phyloP scores from a whole-genome alignment of 30 jellyfish, hydroid and myxozoan species.

The Aurelia aurita region DNA sequence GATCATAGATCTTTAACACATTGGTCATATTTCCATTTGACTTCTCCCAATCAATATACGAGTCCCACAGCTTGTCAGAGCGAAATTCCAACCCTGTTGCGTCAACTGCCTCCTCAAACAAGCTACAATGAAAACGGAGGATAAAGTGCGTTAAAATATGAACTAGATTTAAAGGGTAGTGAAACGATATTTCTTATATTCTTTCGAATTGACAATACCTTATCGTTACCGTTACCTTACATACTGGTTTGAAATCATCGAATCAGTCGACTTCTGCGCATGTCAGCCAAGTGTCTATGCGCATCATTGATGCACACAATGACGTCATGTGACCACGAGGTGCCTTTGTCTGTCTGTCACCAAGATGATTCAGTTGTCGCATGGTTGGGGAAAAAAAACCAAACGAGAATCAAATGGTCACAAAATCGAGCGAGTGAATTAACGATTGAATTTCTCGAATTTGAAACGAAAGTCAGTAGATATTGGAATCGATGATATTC shows the following conservation, averaged over 20 bases:
- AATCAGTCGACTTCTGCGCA: conserved; percentile 33
- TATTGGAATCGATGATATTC: conserved; percentile 11
- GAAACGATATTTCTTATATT: conserved; percentile 49
- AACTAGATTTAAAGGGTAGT: conserved; percentile 5
- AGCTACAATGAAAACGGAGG: conserved; percentile 33
- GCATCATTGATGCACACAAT: conserved; percentile 3
- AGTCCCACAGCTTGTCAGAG: conserved; percentile 88
- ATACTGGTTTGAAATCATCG: conserved; percentile 8
- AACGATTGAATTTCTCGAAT: conserved; percentile 38
- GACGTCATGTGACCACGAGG: conserved; percentile 55
- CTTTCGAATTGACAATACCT: conserved; percentile 65
- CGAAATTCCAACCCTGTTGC: conserved; percentile 92
- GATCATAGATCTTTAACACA: conserved; percentile 75
- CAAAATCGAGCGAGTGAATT: not conserved
- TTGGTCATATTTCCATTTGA: conserved; percentile 70
- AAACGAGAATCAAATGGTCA: conserved; percentile 28
- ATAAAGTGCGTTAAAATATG: not conserved
- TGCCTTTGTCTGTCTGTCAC: conserved; percentile 42
- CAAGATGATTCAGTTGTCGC: conserved; percentile 41
- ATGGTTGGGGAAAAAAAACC: conserved; percentile 67
- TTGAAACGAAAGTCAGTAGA: conserved; percentile 35
- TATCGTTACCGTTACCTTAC: conserved; percentile 35
- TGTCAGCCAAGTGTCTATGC: conserved; percentile 42
- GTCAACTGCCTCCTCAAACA: conserved; percentile 78
- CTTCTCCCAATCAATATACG: conserved; percentile 89